Base-by-base conservation (phyloP, 2,888 invertebrate genomes). In the Pharmacophagus antenor region DNA sequence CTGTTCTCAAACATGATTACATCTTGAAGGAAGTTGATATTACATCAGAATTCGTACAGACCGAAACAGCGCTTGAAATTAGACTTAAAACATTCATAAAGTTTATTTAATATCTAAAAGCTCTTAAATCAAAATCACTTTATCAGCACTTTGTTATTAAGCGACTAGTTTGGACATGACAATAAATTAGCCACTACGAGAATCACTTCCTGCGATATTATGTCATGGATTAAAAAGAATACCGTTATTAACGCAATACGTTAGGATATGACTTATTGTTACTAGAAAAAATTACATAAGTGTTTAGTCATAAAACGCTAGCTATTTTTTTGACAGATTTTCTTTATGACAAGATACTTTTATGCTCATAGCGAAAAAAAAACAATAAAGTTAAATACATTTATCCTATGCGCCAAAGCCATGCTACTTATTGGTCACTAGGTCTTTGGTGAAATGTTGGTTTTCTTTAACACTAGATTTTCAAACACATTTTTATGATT, bases 211-310 rank as follows among this genome's bases (percentile, higher is more conserved):
- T 57, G 41, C 17, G 12, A 41, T 18, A 27, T 27, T 44, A 50
- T 50, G 50, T 57, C 50, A 57, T 50, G 12, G 15, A 31, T 47
- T 31, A 25, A 27, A 56, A 56, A 44, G 20, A 49, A 56, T 42
- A 10, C 59, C 6, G 18, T 23, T 18, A 18, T 25, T 17, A 25
- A 54, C 23, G 6, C 23, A 8, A 31, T 15, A 52, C n/a, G n/a
- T 27, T 3, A 55, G n/a, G 17, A 51, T 51, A 48, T 56, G 23
- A 56, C 2, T 48, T 23, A 57, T 27, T n/a, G 23, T 27, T 56
- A 49, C 44, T 44, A n/a, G 27, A 51, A 44, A 31, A 23, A 25
- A 44, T 51, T 44, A 51, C 50, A 42, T 57, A 46, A 51, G 27
- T 31, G n/a, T 51, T 50, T 31, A 21, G 31, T 46, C 46, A 47